Conservation (phyloP, 2,888 invertebrate species). For the Ormyrus labotus region DNA sequence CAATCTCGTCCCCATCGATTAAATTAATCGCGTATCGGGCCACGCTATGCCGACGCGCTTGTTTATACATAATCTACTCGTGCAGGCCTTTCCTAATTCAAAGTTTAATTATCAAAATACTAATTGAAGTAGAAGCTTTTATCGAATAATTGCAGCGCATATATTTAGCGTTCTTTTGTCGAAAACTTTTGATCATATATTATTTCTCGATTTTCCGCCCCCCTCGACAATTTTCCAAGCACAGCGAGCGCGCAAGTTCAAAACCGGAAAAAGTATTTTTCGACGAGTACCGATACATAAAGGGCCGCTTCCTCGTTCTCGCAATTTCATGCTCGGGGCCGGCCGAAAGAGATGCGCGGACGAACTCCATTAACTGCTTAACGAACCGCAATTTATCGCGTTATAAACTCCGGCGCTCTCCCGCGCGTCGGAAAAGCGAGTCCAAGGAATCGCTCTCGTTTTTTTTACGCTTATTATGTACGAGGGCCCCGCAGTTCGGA, state of each 20-base stretch:
- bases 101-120: no score
- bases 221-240: no score
- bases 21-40: background rate
- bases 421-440: constrained; percentile 13
- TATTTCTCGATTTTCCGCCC: no score
- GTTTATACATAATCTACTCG: no score
- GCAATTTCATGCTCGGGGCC: constrained; percentile 25
- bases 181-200: no score
- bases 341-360: constrained; percentile 44
- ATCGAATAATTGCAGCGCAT: no score
- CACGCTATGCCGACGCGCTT: no score
- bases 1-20: constrained; percentile 13
- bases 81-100: no score
- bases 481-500: background rate
- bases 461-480: background rate
- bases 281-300: constrained; percentile 34
- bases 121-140: no score
- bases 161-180: no score
- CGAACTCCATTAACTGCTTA: constrained; percentile 71
- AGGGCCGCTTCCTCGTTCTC: constrained; percentile 11
- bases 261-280: background rate
- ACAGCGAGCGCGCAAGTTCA: background rate
- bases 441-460: background rate
- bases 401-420: constrained; percentile 64
- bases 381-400: constrained; percentile 71